Base-by-base conservation (phyloP, 2,797 vertebrate species). In the Apogon hyalosoma region DNA sequence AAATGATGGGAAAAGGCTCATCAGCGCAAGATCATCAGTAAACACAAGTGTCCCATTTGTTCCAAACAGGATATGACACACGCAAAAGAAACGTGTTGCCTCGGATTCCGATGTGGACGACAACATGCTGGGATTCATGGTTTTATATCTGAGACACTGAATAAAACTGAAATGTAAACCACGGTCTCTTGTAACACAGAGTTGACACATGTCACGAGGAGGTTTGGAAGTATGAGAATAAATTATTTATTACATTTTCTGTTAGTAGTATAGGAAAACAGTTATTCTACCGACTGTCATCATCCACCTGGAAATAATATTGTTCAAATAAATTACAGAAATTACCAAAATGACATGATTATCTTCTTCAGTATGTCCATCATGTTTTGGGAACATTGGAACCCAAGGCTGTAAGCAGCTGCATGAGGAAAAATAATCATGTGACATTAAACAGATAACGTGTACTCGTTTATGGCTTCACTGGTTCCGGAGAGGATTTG, bases 1-100 rank as follows among this genome's bases (percentile, higher is more conserved):
- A 49, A 72, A 73, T 10, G 45, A 81, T 70, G 79, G 78, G 80
- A 87, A 85, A 82, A 79, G 12, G 67, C 56, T 75, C 78, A 84
- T 85, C 80, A 86, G 71, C 57, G 71, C 64, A 69, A 62, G 67
- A 58, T 72, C 71, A 57, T 80, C 84, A 70, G 79, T 87, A 87
- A 87, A 89, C 83, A 84, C 45, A 12, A 74, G 42, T 7, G 50
- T 43, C 49, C 67, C 7, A 48, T 74, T 79, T 75, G 56, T 41
- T 64, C 55, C 66, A 83, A 80, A 88, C 83, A 90, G 88, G 88
- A 90, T 85, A 78, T 69, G 59, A 75, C 65, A 67, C 40, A 63
- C 19, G 18, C n/a, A 19, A 16, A 21, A 57, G 31, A 50, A 28
- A 40, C 18, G 56, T 45, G 6, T n/a, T 7, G 3, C 21, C 16